Percentiles rank a stretch among this genome's conserved stretches.
These are phyloP conservation scores for Athripsodes cinereus DNA, from an alignment of 2,888 invertebrate genomes.

Conservation along the genomic window DNA sequence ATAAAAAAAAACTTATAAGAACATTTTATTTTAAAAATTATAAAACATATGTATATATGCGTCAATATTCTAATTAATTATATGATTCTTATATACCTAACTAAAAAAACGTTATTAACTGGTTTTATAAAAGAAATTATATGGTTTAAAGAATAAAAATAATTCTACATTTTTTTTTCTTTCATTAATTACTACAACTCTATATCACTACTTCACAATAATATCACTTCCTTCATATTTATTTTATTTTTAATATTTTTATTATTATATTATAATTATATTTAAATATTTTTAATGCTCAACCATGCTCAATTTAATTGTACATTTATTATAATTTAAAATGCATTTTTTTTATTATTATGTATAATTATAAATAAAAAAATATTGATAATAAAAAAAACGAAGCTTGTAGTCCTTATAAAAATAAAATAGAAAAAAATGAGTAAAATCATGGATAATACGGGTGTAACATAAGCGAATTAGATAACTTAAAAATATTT, in stretches of 20 bases:
- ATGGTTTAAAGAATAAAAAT: too few species aligned
- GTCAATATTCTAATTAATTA: conserved; percentile 2
- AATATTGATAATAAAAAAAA: conserved; percentile 6
- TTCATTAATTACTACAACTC: not conserved
- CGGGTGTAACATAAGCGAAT: conserved; percentile 18
- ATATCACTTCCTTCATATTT: too few species aligned
- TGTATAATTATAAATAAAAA: not conserved
- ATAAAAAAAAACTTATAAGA: too few species aligned
- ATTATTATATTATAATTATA: not conserved
- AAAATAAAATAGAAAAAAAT: conserved; percentile 6
- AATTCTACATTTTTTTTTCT: not conserved
- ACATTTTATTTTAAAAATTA: not conserved
- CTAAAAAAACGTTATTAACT: too few species aligned
- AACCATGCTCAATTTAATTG: not conserved
- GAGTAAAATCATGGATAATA: conserved; percentile 24
- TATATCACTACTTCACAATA: too few species aligned
- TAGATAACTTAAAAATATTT: too few species aligned
- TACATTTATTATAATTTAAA: not conserved
- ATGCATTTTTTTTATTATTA: not conserved
- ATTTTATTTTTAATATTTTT: not conserved
- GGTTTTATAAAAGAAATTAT: too few species aligned
- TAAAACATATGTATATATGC: not conserved
- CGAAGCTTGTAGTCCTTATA: conserved; percentile 13
- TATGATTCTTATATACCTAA: too few species aligned
- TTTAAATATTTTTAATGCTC: not conserved